Conservation (phyloP, 2,113 vertebrate species). For the Cochlearius cochlearius region DNA sequence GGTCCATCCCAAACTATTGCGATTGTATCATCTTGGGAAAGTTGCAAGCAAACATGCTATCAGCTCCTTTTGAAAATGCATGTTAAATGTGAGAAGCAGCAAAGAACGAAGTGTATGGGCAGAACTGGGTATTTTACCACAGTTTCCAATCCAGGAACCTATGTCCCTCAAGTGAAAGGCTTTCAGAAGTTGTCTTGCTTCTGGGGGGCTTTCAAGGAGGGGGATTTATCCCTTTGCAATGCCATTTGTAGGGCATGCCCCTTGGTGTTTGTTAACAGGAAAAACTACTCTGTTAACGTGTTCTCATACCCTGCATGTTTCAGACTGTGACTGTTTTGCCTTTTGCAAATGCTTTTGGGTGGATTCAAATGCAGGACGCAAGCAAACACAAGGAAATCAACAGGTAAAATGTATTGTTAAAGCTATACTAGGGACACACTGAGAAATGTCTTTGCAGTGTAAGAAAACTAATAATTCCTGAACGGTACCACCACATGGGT, state of each 20-base stretch:
- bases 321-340: neutral
- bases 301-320: neutral
- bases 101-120: neutral
- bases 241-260: neutral
- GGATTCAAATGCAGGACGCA: neutral
- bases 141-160: neutral
- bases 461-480: neutral
- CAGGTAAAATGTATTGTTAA: neutral
- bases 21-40: neutral
- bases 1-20: neutral
- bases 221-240: neutral
- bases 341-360: neutral
- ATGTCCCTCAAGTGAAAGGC: rapidly evolving
- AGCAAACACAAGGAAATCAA: neutral
- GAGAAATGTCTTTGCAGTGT: neutral
- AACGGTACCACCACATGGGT: neutral
- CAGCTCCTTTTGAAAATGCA: neutral
- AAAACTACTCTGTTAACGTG: too few relatives aligned
- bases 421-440: neutral
- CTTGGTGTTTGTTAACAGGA: neutral
- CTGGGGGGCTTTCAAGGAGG: neutral
- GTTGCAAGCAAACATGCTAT: neutral
- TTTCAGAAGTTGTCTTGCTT: neutral
- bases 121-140: neutral
- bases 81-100: neutral